Conservation (phyloP, 2,797 vertebrate species). For the Peromyscus eremicus region DNA sequence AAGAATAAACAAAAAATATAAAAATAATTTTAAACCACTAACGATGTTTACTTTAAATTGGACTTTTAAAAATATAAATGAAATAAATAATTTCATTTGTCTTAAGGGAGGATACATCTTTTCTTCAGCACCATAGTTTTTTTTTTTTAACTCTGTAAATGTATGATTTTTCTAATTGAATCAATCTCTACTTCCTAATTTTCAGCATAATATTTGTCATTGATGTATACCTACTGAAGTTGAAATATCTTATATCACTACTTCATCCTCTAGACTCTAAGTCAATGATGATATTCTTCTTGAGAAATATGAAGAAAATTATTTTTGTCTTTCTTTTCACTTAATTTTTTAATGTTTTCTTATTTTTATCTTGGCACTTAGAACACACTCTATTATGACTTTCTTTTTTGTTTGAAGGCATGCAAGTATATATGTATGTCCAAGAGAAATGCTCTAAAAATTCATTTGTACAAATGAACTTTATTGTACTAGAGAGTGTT, state of each 20-base stretch:
- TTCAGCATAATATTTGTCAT: background rate
- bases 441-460: background rate
- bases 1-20: background rate
- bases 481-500: background rate
- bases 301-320: background rate
- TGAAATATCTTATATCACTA: background rate
- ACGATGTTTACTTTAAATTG: background rate
- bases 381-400: fast-evolving
- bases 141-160: background rate
- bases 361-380: background rate
- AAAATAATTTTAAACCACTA: background rate
- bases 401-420: background rate
- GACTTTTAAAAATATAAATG: background rate
- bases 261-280: background rate
- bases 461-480: background rate
- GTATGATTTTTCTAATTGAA: background rate
- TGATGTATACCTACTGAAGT: background rate
- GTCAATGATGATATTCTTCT: background rate
- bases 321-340: background rate
- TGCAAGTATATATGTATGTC: background rate
- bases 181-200: background rate
- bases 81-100: background rate
- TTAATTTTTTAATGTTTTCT: background rate
- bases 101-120: background rate
- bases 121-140: background rate